Base-by-base conservation (phyloP, 1,140 invertebrate species). In the Matsumurasca onukii region DNA sequence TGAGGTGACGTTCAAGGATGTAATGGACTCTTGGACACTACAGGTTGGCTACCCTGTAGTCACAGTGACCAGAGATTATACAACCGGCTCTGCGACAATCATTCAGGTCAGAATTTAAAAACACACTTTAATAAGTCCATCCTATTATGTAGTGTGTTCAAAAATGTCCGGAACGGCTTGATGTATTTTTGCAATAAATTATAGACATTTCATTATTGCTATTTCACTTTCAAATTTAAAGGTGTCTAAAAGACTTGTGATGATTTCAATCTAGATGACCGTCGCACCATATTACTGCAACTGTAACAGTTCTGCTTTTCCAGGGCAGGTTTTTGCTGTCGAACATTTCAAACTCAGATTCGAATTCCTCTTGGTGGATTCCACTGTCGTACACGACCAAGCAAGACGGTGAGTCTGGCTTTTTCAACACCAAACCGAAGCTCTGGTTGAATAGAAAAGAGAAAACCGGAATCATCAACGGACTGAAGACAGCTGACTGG, bases 11-110 rank as follows among this genome's bases (percentile, higher is more conserved):
- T 17, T 72, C 1, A 67, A 52, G 31, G 31, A 61, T 2, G 61
- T 74, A 3, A 86, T 91, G 78, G 82, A 88, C 0, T 86, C 83
- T 31, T 95, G 91, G 88, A 91, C 90, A 0, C 81, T 86, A n/a
- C 86, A 92, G 75, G 79, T 88, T 52, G 92, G 92, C 31, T 91
- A 88, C 73, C 92, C 93, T 0, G 83, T 92, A 2, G 70, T 92
- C 0, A 83, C 75, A 12, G 82, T 91, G 48, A 9, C 17, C 1
- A 67, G 52, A 49, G 49, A 67, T 48, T 48, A 69, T 63, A 20
- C 0, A 48, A 1, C 9, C n/a, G 63, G 63, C 12, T 12, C 31
- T 3, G 63, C 63, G 24, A 31, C n/a, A 31, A 1, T 65, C 1
- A 2, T 1, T 22, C 63, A 65, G 63, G 63, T 65, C 9, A 31